Conservation (phyloP, 1,140 invertebrate species). For the Solen grandis region DNA sequence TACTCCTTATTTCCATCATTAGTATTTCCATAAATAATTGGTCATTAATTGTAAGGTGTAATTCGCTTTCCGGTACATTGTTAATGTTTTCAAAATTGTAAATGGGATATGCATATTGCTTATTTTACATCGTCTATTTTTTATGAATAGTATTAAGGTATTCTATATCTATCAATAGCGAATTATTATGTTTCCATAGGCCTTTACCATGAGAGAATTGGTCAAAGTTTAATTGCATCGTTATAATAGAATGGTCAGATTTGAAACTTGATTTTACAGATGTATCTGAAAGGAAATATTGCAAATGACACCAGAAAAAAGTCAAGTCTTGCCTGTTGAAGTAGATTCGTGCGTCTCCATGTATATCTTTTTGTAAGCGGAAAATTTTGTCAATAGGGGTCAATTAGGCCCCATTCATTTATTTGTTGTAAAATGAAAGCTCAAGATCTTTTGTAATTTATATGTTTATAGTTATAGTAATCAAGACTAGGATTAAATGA, state of each 20-base stretch:
- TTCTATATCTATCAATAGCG: conserved; percentile 1
- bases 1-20: conserved; percentile 31
- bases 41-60: conserved; percentile 28
- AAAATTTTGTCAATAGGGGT: background rate
- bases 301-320: background rate
- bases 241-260: conserved; percentile 1
- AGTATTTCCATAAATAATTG: conserved; percentile 16
- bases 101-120: too few relatives aligned
- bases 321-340: too few relatives aligned
- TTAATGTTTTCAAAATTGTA: too few relatives aligned
- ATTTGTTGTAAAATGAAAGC: background rate
- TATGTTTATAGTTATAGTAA: conserved; percentile 24
- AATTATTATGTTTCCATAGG: conserved; percentile 1
- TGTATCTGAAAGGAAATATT: background rate
- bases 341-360: too few relatives aligned
- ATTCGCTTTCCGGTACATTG: background rate
- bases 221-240: background rate
- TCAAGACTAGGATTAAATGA: conserved; percentile 1
- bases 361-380: background rate
- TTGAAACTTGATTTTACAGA: background rate
- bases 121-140: conserved; percentile 18
- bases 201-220: background rate
- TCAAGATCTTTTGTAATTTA: conserved; percentile 31
- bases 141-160: background rate
- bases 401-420: background rate